These are phyloP conservation scores for Mobula hypostoma DNA, from an alignment of 2,113 vertebrate genomes.

Conservation along the genomic window DNA sequence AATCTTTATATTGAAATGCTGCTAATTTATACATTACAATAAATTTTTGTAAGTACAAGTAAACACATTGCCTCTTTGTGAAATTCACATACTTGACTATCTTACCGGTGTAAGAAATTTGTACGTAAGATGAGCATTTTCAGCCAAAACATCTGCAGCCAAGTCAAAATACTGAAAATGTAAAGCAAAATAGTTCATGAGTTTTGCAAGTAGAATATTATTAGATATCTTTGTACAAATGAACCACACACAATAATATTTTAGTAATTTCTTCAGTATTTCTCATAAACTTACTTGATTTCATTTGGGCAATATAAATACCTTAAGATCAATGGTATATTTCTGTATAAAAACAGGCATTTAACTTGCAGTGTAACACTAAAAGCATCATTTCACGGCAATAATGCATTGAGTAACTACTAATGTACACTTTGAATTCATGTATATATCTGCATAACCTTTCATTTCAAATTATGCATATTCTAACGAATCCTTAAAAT, in stretches of 20 bases:
- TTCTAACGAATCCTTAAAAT: no score
- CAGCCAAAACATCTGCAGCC: conserved; percentile 88
- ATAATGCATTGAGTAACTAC: not conserved
- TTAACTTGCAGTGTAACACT: not conserved
- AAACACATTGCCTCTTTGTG: not conserved
- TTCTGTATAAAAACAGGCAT: not conserved
- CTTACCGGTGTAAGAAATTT: conserved; percentile 79
- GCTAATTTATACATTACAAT: not conserved
- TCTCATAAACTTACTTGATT: not conserved
- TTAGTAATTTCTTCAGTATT: not conserved
- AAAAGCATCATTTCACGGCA: not conserved
- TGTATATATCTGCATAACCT: not conserved
- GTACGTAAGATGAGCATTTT: conserved; percentile 89
- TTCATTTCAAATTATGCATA: not conserved
- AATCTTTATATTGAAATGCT: not conserved
- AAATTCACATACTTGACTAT: not conserved
- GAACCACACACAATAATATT: not conserved
- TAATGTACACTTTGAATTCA: not conserved
- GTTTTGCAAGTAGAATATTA: not conserved
- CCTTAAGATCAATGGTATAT: not conserved
- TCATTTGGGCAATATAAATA: not conserved
- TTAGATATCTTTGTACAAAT: not conserved
- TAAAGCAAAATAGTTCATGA: not conserved
- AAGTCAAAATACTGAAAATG: conserved; percentile 82
- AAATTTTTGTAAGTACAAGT: not conserved